Evolutionary conservation across 1,140 invertebrate genomes (phyloP), one percentile per base, ranked within the genome.

Genomic region (Lanistes nyassanus): DNA sequence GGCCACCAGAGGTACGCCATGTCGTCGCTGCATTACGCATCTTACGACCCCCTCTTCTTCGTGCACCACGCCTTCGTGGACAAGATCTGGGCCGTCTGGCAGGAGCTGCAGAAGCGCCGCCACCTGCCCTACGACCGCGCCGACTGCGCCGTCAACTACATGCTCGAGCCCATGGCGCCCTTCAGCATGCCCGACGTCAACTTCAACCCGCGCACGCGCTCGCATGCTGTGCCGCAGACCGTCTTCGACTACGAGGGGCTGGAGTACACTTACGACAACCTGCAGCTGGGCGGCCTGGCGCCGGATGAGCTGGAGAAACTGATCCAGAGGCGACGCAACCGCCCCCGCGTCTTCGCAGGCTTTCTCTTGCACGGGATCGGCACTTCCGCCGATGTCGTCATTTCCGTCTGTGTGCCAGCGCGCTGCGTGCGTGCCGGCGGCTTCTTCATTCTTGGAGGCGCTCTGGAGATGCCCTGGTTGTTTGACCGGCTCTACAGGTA

Each of bases 41-140:
- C 79, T 23, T 80, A 76, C 66, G 77, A 79, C 62, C 75, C 78
- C 26, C 55, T 79, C 70, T 79, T 79, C 66, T 79, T 70, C 60
- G 26, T 76, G 23, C 75, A 76, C 53, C 78, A 79, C 69, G 60
- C 75, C 26, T 74, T 74, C 72, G 36, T 65, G 55, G 78, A 79
- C 75, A 79, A 74, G 68, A 60, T 79, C 7, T 79, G 78, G 78
- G 75, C 66, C 21, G 69, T 81, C 13, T 81, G 80, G 80, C 80
- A 81, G 68, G 80, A 75, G 64, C 65, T 81, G 56, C 80, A 81
- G 74, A 74, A 78, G 73, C 39, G 74, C n/a, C 53, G 80, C 47
- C 64, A 74, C 23, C 51, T 75, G 39, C 64, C 73, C 3, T 36
- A 60, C 60, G 65, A 76, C 65, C 29, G 68, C 68, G 78, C 80